Evolutionary conservation across 2,888 invertebrate genomes (phyloP), one percentile per base, ranked within the genome.

Genomic region (Tetropium fuscum): DNA sequence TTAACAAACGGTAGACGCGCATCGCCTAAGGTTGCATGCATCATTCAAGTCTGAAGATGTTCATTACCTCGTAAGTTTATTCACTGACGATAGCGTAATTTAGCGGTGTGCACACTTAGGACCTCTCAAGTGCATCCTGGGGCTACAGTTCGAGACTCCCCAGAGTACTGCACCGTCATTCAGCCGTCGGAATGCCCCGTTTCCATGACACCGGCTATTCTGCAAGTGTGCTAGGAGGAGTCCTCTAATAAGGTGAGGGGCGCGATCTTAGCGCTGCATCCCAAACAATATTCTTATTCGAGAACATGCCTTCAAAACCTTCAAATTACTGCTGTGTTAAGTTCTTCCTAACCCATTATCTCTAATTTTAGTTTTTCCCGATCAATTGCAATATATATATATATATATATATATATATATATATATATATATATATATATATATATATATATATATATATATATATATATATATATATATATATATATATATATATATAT

Each of bases 31-130:
- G 36, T 15, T 36, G 25, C 36, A 20, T 41, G 10, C 34, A 15
- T 19, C 36, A 44, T 40, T 34, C 43, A 36, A 43, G 36, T 43
- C 32, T 58, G 36, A 53, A 58, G 51, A 53, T 49, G 51, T 53
- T 58, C 58, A 58, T 58, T 58, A 58, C 53, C 44, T 53, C 44
- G 36, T 44, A 53, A 38, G 44, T 53, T 53, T 58, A 49, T 45
- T 58, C 51, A 53, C 43, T 27, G 53, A 58, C 44, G 56, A 56
- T 48, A 20, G 20, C 48, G 51, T 57, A 57, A 57, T 57, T 57
- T 51, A 51, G 43, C 57, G 22, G 40, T 32, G 32, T 40, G 51
- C 48, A 34, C 40, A 51, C 51, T 51, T 19, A 43, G 48, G 18
- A 15, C 43, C 49, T 49, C 25, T 43, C n/a, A 34, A 57, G 56